Percentiles rank a stretch among this genome's conserved stretches.
These are phyloP conservation scores for Tinamus guttatus DNA, from an alignment of 2,113 vertebrate species.

Conservation along the genomic window DNA sequence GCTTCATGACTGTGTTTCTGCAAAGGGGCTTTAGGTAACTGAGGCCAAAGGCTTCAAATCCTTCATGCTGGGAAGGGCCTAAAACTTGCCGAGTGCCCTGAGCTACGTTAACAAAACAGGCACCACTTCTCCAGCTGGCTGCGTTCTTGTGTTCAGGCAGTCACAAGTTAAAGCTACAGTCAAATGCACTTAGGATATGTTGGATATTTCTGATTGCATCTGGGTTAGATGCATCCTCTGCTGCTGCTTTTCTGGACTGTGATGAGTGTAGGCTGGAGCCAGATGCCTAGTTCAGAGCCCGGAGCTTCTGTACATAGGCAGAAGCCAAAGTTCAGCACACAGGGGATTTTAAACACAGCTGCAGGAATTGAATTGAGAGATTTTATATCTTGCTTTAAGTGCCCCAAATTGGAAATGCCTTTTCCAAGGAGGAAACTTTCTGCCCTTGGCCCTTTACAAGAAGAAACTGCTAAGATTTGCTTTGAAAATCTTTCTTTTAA, in stretches of 20 bases:
- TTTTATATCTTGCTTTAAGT: neutral
- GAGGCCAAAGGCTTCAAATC: neutral
- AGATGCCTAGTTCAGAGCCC: neutral
- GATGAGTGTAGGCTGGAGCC: neutral
- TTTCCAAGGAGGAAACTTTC: neutral
- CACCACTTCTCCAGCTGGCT: neutral
- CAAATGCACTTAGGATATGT: neutral
- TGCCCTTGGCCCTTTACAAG: neutral
- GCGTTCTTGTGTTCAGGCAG: neutral
- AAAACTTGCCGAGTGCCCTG: neutral
- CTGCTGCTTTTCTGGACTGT: neutral
- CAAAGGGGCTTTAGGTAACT: neutral
- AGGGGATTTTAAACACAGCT: neutral
- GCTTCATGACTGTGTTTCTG: accelerated
- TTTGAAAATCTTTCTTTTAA: neutral
- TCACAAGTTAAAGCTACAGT: neutral
- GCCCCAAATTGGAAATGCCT: neutral
- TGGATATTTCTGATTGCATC: neutral
- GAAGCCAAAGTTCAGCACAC: neutral
- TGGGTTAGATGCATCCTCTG: neutral
- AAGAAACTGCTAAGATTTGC: neutral
- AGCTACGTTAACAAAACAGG: neutral
- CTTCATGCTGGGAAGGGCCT: neutral
- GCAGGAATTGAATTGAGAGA: neutral
- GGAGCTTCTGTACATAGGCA: neutral